Evolutionary conservation across 2,113 vertebrate species (phyloP).

Genomic region (Elaphurus davidianus): DNA sequence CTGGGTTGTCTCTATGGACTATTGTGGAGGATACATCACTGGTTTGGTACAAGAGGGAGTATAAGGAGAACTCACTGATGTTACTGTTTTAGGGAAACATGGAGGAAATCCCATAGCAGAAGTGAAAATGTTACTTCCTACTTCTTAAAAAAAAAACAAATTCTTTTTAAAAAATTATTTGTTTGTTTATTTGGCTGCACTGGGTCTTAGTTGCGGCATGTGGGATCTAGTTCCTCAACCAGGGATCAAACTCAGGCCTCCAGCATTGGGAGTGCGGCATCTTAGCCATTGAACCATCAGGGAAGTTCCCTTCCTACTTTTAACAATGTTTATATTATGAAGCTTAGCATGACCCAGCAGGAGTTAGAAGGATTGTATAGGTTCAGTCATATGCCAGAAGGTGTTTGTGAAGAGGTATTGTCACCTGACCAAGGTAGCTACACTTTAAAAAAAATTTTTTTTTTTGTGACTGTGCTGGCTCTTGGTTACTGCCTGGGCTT

Average conservation of each 20-base stretch:
- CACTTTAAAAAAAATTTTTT: background rate
- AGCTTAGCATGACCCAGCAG: background rate
- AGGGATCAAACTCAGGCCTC: background rate
- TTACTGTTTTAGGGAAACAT: background rate
- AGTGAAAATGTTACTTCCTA: constrained; percentile 53
- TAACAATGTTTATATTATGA: background rate
- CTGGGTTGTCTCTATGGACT: background rate
- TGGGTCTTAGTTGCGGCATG: fast-evolving
- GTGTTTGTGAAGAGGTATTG: background rate
- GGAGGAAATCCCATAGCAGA: constrained; percentile 51
- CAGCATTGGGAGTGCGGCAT: background rate
- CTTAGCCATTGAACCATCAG: background rate
- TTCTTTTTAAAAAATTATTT: background rate
- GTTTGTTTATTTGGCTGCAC: background rate
- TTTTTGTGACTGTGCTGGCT: background rate
- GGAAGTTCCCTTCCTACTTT: constrained; percentile 22
- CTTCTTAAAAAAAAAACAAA: background rate
- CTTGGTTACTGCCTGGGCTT: background rate
- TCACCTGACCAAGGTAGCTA: background rate
- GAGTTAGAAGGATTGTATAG: background rate
- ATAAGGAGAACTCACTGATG: background rate
- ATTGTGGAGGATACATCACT: background rate
- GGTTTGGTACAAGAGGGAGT: background rate
- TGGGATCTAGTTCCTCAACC: background rate
- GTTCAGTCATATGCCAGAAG: background rate